Evolutionary conservation across 2,113 vertebrate species (phyloP).

Genomic region (Budorcas taxicolor): DNA sequence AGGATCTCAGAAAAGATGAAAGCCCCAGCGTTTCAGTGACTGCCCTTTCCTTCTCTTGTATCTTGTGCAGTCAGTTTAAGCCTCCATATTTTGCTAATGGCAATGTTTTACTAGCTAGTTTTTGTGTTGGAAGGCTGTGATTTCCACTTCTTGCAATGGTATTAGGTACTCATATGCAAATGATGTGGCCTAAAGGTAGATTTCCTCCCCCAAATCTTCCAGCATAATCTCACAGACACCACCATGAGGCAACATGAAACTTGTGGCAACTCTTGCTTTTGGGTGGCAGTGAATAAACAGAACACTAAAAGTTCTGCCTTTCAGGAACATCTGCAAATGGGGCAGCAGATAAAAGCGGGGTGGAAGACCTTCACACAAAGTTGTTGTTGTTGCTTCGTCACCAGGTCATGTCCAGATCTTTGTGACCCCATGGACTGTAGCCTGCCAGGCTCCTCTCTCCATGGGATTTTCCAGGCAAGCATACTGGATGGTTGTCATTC

Average conservation of each 20-base stretch:
- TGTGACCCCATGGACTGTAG: not conserved
- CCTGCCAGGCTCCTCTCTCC: not conserved
- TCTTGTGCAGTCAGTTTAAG: slow-evolving; percentile 67
- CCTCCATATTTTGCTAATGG: slow-evolving; percentile 71
- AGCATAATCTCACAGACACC: slow-evolving; percentile 45
- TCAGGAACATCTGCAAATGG: slow-evolving; percentile 54
- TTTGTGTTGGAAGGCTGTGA: slow-evolving; percentile 75
- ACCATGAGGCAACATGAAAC: slow-evolving; percentile 50
- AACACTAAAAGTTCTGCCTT: slow-evolving; percentile 61
- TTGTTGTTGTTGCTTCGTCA: not conserved
- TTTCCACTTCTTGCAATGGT: slow-evolving; percentile 77
- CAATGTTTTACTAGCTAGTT: slow-evolving; percentile 76
- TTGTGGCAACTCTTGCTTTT: slow-evolving; percentile 38
- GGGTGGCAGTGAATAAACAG: slow-evolving; percentile 35
- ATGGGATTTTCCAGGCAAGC: not conserved
- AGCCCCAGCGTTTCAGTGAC: slow-evolving; percentile 57
- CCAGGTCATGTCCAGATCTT: not conserved
- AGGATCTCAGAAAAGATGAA: slow-evolving; percentile 53
- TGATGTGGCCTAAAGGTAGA: slow-evolving; percentile 44
- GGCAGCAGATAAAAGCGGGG: slow-evolving; percentile 17
- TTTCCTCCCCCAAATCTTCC: slow-evolving; percentile 32
- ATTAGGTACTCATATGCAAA: slow-evolving; percentile 76
- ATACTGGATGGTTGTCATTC: not conserved
- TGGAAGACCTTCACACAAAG: not conserved
- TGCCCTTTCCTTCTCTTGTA: slow-evolving; percentile 48